Evolutionary conservation across 2,888 invertebrate genomes (phyloP).

Genomic region (Andrena dorsata): DNA sequence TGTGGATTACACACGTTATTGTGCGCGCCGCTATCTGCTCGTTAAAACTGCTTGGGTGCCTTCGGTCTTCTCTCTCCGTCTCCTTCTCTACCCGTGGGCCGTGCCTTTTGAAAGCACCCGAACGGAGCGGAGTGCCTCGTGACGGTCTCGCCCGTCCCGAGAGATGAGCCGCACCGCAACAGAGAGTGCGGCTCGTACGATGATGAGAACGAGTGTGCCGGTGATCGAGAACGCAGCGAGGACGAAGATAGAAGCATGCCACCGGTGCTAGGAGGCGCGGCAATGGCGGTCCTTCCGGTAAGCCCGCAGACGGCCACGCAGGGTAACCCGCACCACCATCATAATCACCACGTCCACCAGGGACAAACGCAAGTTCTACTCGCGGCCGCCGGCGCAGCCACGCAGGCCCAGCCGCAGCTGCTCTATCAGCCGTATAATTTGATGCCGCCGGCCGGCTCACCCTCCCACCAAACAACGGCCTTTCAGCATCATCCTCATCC

Average conservation of each 20-base stretch:
- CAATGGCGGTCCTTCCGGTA: slow-evolving; percentile 85
- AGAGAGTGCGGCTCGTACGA: slow-evolving; percentile 63
- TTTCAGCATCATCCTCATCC: slow-evolving; percentile 76
- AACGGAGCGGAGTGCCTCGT: slow-evolving; percentile 21
- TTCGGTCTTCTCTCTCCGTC: neutral
- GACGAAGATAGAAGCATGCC: slow-evolving; percentile 79
- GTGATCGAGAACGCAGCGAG: slow-evolving; percentile 33
- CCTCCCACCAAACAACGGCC: slow-evolving; percentile 73
- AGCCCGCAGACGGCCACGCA: slow-evolving; percentile 84
- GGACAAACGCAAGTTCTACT: slow-evolving; percentile 78
- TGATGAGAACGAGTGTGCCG: slow-evolving; percentile 61
- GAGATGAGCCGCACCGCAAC: slow-evolving; percentile 66
- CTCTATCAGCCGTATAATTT: slow-evolving; percentile 84
- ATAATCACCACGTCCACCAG: slow-evolving; percentile 74
- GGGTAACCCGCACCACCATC: slow-evolving; percentile 80
- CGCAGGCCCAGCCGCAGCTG: slow-evolving; percentile 79
- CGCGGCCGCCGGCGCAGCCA: slow-evolving; percentile 66
- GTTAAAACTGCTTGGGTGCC: neutral
- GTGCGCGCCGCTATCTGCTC: too few species aligned
- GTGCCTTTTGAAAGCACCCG: too few species aligned
- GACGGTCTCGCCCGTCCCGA: slow-evolving; percentile 55
- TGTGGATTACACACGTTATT: too few species aligned
- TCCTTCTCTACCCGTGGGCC: too few species aligned
- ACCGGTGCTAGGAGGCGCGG: slow-evolving; percentile 84
- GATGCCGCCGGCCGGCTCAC: slow-evolving; percentile 77